Conservation (phyloP, 1,140 invertebrate genomes). For the Drosophila fuyamai region DNA sequence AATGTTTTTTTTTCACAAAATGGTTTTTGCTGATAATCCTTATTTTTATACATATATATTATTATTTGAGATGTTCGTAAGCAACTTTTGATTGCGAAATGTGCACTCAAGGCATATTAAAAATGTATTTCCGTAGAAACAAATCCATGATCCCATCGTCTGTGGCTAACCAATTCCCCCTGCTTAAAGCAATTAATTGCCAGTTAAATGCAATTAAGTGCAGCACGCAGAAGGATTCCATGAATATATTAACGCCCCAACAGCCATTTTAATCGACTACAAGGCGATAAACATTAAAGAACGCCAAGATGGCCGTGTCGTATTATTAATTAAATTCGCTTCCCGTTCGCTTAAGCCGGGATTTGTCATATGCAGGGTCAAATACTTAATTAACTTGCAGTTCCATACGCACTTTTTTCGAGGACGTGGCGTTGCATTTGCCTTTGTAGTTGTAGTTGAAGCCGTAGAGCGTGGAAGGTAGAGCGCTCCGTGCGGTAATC, state of each 20-base stretch:
- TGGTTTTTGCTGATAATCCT: not conserved
- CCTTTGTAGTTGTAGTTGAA: not conserved
- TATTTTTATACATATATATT: not conserved
- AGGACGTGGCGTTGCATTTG: not conserved
- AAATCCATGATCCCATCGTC: not conserved
- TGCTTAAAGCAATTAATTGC: conserved; percentile 48
- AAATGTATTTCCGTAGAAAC: not conserved
- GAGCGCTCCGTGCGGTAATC: conserved; percentile 30
- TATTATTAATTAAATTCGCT: conserved; percentile 52
- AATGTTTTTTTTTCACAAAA: not conserved
- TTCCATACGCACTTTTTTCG: conserved; percentile 42
- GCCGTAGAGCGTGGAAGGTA: conserved; percentile 8
- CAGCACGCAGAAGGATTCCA: conserved; percentile 30
- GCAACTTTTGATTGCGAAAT: not conserved
- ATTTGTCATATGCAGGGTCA: conserved; percentile 49
- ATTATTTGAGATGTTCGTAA: not conserved
- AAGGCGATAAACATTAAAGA: conserved; percentile 75
- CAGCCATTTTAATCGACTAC: conserved; percentile 70
- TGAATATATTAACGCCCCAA: conserved; percentile 58
- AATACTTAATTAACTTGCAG: conserved; percentile 58
- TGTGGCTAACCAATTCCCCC: conserved; percentile 14
- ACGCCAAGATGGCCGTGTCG: conserved; percentile 32
- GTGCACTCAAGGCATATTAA: not conserved
- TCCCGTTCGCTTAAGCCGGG: conserved; percentile 50
- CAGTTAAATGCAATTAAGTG: conserved; percentile 59